These are phyloP conservation scores for Cephalopterus ornatus DNA, from an alignment of 2,113 vertebrate species.

Conservation along the genomic window DNA sequence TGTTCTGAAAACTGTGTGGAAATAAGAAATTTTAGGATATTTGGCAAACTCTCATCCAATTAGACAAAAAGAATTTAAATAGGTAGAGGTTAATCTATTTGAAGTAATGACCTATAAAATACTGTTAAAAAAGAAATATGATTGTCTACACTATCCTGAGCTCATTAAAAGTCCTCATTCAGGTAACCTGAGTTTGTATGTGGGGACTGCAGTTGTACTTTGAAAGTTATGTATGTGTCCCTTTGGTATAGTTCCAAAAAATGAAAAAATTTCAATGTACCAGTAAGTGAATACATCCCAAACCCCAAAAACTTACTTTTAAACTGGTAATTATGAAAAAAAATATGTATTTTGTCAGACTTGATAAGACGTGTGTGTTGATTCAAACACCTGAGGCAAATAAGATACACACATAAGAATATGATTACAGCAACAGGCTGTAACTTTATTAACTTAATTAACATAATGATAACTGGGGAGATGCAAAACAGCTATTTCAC, in stretches of 20 bases:
- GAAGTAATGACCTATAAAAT: background rate
- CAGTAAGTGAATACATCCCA: background rate
- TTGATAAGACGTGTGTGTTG: background rate
- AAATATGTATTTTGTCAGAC: background rate
- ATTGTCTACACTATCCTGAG: background rate
- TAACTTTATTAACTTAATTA: constrained; percentile 55
- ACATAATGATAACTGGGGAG: constrained; percentile 22
- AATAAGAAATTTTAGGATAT: background rate
- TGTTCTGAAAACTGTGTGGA: background rate
- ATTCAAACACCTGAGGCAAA: constrained; percentile 8
- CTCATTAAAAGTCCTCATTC: background rate
- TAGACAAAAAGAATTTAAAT: background rate
- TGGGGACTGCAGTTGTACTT: background rate
- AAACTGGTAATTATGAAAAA: background rate
- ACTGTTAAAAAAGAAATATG: background rate
- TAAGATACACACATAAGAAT: background rate
- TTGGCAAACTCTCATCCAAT: background rate
- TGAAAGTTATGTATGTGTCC: background rate
- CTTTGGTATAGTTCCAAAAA: background rate
- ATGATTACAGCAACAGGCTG: background rate
- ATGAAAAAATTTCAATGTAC: background rate
- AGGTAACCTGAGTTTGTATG: background rate
- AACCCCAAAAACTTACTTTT: background rate
- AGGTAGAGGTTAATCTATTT: background rate
- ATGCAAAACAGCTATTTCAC: constrained; percentile 20